Percentiles rank a stretch among this genome's conserved stretches.
These are phyloP conservation scores for Choristoneura rosaceana DNA, from an alignment of 2,888 invertebrate genomes.

Conservation along the genomic window DNA sequence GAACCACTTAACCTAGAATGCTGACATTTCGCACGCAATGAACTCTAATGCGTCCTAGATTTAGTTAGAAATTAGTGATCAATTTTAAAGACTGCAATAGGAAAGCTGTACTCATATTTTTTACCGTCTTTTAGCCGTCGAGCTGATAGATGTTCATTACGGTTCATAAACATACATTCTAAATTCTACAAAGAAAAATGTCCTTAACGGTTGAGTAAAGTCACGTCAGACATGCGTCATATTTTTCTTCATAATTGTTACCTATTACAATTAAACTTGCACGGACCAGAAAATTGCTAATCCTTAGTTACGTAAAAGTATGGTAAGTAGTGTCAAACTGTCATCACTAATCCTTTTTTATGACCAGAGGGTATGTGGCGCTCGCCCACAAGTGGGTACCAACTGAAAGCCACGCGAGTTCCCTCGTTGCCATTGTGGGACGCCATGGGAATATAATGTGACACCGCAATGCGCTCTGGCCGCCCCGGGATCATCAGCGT, in stretches of 20 bases:
- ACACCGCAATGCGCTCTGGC: no score
- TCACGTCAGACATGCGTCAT: neutral
- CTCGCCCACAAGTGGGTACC: no score
- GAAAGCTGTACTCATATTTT: conserved; percentile 4
- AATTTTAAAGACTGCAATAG: conserved; percentile 22
- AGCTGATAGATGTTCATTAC: conserved; percentile 5
- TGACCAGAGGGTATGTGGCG: no score
- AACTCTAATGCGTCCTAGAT: conserved; percentile 38
- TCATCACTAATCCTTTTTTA: no score
- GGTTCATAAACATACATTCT: conserved; percentile 4
- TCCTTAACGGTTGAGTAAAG: neutral
- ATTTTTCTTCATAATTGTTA: neutral
- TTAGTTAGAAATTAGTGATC: conserved; percentile 31
- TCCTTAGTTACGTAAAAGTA: no score
- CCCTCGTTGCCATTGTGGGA: no score
- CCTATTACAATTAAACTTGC: no score
- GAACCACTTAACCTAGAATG: conserved; percentile 41
- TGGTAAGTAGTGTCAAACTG: no score
- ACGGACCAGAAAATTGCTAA: no score
- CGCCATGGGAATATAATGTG: no score
- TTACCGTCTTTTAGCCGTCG: neutral
- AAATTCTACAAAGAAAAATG: neutral
- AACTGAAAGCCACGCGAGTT: no score
- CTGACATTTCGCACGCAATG: conserved; percentile 37
- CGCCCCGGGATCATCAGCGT: no score